Percentiles rank a stretch among this genome's conserved stretches.
phyloP scores from a whole-genome alignment of 2,113 vertebrate species.

The Axis porcinus region DNA sequence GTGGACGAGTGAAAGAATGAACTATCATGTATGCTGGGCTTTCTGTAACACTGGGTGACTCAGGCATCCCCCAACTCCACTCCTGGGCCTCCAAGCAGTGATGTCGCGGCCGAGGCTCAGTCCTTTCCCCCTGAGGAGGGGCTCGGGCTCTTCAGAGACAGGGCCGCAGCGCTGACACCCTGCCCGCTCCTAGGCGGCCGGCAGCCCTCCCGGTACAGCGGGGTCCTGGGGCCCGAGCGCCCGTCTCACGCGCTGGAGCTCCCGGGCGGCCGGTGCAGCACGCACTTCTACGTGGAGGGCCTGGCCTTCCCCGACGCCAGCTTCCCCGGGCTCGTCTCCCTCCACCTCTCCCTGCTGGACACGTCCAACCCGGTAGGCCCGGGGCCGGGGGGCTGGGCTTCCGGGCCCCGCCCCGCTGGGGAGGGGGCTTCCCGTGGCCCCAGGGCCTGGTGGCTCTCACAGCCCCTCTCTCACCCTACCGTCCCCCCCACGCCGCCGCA shows the following conservation, averaged over 20 bases:
- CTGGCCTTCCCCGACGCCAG: constrained; percentile 85
- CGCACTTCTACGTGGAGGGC: constrained; percentile 89
- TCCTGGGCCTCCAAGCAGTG: neutral
- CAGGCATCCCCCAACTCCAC: neutral
- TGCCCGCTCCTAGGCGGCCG: neutral
- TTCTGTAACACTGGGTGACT: neutral
- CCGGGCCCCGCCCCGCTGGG: rapidly evolving
- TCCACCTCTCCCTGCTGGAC: constrained; percentile 86
- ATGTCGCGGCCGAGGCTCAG: neutral
- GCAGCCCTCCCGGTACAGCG: constrained; percentile 48
- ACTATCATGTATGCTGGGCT: rapidly evolving
- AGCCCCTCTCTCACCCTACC: rapidly evolving
- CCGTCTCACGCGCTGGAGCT: constrained; percentile 81
- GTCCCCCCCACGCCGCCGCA: neutral
- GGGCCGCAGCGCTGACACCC: neutral
- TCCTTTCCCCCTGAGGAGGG: neutral
- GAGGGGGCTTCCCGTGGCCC: neutral
- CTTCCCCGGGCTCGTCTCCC: constrained; percentile 86
- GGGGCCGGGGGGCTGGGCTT: neutral
- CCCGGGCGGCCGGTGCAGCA: constrained; percentile 59
- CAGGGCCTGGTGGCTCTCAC: rapidly evolving
- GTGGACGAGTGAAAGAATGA: neutral
- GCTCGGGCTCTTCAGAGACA: neutral
- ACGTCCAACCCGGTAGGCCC: constrained; percentile 73
- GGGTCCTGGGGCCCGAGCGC: constrained; percentile 79